These are phyloP conservation scores for Myocastor coypus DNA, from an alignment of 2,113 vertebrate genomes.

Conservation along the genomic window DNA sequence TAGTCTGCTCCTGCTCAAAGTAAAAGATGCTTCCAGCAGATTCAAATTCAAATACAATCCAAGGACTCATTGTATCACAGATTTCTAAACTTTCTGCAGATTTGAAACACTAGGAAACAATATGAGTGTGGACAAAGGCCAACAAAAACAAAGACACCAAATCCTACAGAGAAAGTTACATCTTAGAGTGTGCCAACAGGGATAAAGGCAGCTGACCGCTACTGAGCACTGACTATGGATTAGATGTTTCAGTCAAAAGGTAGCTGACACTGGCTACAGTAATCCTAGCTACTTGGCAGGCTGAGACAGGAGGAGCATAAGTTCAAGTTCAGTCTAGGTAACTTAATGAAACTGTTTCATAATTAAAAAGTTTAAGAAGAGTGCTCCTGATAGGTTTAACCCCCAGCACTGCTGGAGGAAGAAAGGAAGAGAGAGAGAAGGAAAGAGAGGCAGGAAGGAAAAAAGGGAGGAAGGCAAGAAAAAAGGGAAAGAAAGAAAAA, in stretches of 20 bases:
- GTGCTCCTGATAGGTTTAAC: neutral
- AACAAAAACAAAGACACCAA: conserved; percentile 22
- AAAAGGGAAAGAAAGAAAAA: neutral
- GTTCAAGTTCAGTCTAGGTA: neutral
- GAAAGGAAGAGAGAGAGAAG: neutral
- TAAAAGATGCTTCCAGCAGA: conserved; percentile 48
- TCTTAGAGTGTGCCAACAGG: neutral
- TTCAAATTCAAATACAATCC: conserved; percentile 19
- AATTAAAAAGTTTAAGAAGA: neutral
- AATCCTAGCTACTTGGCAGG: neutral
- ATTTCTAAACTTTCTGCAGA: neutral
- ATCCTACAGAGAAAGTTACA: conserved; percentile 16
- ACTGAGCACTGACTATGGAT: neutral
- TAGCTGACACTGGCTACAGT: neutral
- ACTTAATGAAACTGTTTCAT: neutral
- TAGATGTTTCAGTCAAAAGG: conserved; percentile 11
- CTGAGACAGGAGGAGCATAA: neutral
- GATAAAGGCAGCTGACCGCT: neutral
- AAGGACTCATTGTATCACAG: neutral
- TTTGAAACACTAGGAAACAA: conserved; percentile 17
- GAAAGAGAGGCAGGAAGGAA: neutral
- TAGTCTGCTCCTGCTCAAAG: conserved; percentile 20
- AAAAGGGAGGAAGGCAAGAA: neutral
- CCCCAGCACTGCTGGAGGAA: neutral
- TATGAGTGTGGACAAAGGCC: conserved; percentile 1